phyloP scores from a whole-genome alignment of 2,888 invertebrate genomes.

The Cheilosia variabilis region DNA sequence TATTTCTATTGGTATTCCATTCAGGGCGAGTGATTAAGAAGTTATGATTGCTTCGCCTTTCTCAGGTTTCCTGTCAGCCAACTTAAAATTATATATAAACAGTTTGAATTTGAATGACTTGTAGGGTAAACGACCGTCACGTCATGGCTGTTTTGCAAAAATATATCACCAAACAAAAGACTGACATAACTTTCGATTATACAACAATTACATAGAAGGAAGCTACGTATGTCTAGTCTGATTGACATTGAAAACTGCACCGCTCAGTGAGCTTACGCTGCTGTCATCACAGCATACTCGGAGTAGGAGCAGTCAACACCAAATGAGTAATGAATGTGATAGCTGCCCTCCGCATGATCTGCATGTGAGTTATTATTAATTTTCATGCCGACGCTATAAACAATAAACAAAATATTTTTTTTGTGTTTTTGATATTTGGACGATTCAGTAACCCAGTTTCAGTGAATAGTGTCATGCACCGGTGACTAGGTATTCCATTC shows the following conservation, averaged over 20 bases:
- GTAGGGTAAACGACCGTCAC: constrained; percentile 23
- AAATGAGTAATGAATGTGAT: neutral
- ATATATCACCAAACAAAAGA: neutral
- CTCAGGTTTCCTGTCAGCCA: neutral
- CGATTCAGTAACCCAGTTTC: constrained; percentile 30
- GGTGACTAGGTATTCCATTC: neutral
- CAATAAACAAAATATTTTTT: neutral
- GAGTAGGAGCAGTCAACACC: neutral
- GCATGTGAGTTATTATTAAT: constrained; percentile 1
- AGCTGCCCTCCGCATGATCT: neutral
- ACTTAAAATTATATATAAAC: neutral
- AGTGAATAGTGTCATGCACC: constrained; percentile 12
- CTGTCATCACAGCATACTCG: neutral
- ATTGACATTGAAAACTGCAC: constrained; percentile 33
- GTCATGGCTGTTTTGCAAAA: constrained; percentile 13
- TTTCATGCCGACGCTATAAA: neutral
- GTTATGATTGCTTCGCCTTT: neutral
- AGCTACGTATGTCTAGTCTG: neutral
- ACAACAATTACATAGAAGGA: neutral
- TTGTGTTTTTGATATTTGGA: constrained; percentile 2
- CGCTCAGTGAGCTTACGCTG: constrained; percentile 12
- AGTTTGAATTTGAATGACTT: constrained; percentile 1
- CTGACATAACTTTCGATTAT: constrained; percentile 33
- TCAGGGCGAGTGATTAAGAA: neutral
- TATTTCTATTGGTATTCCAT: constrained; percentile 4